Evolutionary conservation across 2,888 invertebrate species (phyloP), one percentile per base, ranked within the genome.

Genomic region (Leptodirus hochenwartii): DNA sequence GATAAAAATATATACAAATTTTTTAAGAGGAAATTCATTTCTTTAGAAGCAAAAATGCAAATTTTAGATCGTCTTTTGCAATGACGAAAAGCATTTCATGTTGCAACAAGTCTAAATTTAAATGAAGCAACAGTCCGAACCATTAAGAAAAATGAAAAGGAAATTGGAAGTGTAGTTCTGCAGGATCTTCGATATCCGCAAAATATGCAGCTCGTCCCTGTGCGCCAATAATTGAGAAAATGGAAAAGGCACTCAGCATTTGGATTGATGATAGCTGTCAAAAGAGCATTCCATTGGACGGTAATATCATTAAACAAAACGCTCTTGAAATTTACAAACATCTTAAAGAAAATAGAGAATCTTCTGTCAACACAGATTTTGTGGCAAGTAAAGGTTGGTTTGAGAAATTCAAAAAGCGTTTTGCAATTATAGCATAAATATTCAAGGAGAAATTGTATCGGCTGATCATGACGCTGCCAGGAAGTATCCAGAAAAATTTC

Each of bases 171-270:
- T 10, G 5, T 8, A 3, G 22, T 22, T 15, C n/a, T 22, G 26
- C 15, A 9, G 27, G 30, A 9, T 22, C 16, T 11, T 25, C 30
- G 4, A 16, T 26, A 23, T 29, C 30, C 10, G 23, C 24, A 29
- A 29, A 25, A 15, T 5, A 25, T 10, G 12, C 22, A 25, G 10
- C 35, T 27, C 30, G 27, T 24, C 31, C 31, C 35, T 16, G 30
- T 13, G 37, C 31, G 29, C 22, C 29, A 25, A 38, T 38, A 27
- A 40, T 42, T 15, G 41, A 39, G 32, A 43, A 40, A 36, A 41
- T 40, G 38, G 41, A 41, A 36, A 39, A 39, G 35, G 31, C 31
- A 22, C 36, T 41, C 13, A 37, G 32, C 24, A 20, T 20, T 20
- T 20, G 20, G 20, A n/a, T n/a, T n/a, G n/a, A 20, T 20, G 20